phyloP scores from a whole-genome alignment of 2,113 vertebrate genomes.

The Phylloscopus trochilus region DNA sequence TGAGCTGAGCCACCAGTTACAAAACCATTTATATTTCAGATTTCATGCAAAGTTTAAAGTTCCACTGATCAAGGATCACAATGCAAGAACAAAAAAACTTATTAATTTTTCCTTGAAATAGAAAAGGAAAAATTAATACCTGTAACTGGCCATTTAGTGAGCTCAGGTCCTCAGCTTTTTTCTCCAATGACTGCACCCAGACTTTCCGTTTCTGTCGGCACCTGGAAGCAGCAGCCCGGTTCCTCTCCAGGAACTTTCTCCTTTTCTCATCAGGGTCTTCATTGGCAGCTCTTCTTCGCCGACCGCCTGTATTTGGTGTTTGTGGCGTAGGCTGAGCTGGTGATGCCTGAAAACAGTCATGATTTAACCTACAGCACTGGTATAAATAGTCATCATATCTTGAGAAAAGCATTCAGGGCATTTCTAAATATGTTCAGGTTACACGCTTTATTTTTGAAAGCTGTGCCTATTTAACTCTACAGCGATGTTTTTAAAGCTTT shows the following conservation, averaged over 20 bases:
- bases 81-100: neutral
- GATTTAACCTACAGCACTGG: neutral
- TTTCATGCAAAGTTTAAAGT: neutral
- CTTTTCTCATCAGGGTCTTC: conserved; percentile 97
- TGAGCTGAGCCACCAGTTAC: neutral
- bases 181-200: conserved; percentile 96
- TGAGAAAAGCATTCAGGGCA: neutral
- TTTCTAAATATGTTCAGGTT: neutral
- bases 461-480: neutral
- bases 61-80: neutral
- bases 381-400: neutral
- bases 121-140: conserved; percentile 67
- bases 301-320: conserved; percentile 88
- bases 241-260: conserved; percentile 95
- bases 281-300: conserved; percentile 91
- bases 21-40: neutral
- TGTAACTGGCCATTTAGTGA: conserved; percentile 92
- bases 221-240: conserved; percentile 92
- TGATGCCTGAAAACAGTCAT: conserved; percentile 78
- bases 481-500: neutral
- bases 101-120: neutral
- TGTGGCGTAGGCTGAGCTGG: conserved; percentile 86
- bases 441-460: neutral
- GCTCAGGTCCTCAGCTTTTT: conserved; percentile 91
- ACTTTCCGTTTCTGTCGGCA: conserved; percentile 98